Evolutionary conservation across 2,888 invertebrate genomes (phyloP).

Genomic region (Cepaea hortensis): DNA sequence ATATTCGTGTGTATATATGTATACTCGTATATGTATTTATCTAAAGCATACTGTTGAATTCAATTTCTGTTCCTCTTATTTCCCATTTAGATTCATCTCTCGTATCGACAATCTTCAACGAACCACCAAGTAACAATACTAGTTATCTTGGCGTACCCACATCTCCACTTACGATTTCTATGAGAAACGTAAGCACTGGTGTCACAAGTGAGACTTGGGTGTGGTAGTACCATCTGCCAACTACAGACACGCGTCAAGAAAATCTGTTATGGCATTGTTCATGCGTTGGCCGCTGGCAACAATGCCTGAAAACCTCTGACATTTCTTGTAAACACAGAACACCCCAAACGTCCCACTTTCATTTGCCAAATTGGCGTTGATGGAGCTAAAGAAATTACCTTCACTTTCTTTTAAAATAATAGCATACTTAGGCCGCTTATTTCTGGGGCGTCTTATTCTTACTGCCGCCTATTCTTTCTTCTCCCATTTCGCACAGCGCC

Average conservation of each 20-base stretch:
- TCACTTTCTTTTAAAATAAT: too few relatives aligned
- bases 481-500: too few relatives aligned
- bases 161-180: neutral
- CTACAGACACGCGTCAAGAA: neutral
- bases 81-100: neutral
- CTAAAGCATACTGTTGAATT: neutral
- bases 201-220: too few relatives aligned
- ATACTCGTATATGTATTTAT: too few relatives aligned
- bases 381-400: neutral
- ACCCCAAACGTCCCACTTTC: neutral
- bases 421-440: too few relatives aligned
- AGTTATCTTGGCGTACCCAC: neutral
- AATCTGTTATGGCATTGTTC: neutral
- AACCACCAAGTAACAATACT: too few relatives aligned
- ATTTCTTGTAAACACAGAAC: constrained; percentile 10
- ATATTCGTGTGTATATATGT: too few relatives aligned
- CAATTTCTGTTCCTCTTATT: neutral
- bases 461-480: too few relatives aligned
- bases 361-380: neutral
- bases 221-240: constrained; percentile 2
- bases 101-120: neutral
- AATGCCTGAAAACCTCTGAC: neutral
- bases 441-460: too few relatives aligned
- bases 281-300: neutral
- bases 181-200: neutral